Conservation (phyloP, 2,113 vertebrate genomes). For the Lepisosteus osseus region DNA sequence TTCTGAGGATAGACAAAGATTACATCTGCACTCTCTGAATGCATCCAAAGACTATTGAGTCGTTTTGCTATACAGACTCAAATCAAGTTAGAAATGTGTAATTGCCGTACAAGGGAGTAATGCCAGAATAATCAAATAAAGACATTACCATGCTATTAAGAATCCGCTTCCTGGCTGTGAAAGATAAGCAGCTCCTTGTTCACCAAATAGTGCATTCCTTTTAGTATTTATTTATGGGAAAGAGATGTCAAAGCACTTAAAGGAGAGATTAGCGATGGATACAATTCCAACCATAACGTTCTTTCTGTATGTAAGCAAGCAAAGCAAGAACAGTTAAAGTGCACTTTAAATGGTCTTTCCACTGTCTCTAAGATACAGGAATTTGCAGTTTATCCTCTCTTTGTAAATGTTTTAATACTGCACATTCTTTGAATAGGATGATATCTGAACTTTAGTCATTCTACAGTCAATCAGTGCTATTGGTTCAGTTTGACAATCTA, state of each 20-base stretch:
- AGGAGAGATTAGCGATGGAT: conserved; percentile 40
- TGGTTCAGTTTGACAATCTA: no score
- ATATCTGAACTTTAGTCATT: no score
- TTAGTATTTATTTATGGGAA: conserved; percentile 65
- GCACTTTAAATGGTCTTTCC: no score
- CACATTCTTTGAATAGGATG: no score
- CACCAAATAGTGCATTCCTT: conserved; percentile 55
- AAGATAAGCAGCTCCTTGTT: conserved; percentile 55
- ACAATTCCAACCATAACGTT: no score
- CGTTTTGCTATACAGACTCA: background rate
- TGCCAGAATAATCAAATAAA: conserved; percentile 66
- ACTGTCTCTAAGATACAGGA: no score
- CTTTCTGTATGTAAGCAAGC: no score
- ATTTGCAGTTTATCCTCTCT: no score
- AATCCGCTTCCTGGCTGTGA: conserved; percentile 55
- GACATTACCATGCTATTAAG: conserved; percentile 66
- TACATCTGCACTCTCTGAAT: background rate
- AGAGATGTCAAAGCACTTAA: conserved; percentile 64
- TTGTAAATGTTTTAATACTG: no score
- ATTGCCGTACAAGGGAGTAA: conserved; percentile 55
- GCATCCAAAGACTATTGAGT: background rate
- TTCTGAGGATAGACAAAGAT: background rate
- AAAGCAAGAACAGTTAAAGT: no score
- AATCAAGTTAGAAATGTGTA: conserved; percentile 22
- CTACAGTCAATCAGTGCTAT: no score